Evolutionary conservation across 2,797 vertebrate species (phyloP), one percentile per base, ranked within the genome.

Genomic region (Phyllotis vaccarum): DNA sequence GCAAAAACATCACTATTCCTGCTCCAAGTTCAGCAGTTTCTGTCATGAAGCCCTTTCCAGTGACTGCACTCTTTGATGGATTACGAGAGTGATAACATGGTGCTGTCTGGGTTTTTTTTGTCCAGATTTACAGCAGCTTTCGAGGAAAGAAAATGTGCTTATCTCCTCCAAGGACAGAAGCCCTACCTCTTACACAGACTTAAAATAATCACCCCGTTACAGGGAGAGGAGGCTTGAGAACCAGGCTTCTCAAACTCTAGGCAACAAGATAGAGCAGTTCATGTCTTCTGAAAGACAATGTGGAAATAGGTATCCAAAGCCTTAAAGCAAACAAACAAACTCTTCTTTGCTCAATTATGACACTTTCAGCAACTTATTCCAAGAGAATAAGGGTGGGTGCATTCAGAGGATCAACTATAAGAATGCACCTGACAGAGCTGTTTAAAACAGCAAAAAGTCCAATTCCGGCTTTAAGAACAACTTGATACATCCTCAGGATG

Each of bases 41-140:
- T 56, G 54, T 24, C 81, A 54, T 13, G 52, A 96, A 87, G 11
- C 17, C 81, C 74, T 90, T 86, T 89, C 58, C 9, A 13, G 72
- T 66, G 88, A 66, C 21, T 66, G 16, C 12, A 31, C 6, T 3
- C 58, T 95, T 62, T 89, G 78, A 92, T 64, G 54, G 72, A 92
- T 95, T 70, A 60, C 52, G 19, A 94, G 22, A 27, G 52, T 52
- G 46, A 90, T 75, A 81, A 85, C 91, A 83, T 31, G 16, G n/a
- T 21, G 66, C 54, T 22, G 83, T 85, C 74, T 94, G n/a, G n/a
- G 88, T 17, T 95, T 60, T 37, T 40, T 91, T 74, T 90, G 64
- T 81, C 81, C 72, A 74, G 81, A 88, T 83, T 56, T 87, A 93
- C 9, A 88, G 88, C 34, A 90, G 92, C 49, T 90, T 94, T 93